A percentile compares a stretch with the other conserved stretches of the same genome.
These are phyloP conservation scores for Spodoptera litura DNA, from an alignment of 1,140 invertebrate genomes.

Conservation along the genomic window DNA sequence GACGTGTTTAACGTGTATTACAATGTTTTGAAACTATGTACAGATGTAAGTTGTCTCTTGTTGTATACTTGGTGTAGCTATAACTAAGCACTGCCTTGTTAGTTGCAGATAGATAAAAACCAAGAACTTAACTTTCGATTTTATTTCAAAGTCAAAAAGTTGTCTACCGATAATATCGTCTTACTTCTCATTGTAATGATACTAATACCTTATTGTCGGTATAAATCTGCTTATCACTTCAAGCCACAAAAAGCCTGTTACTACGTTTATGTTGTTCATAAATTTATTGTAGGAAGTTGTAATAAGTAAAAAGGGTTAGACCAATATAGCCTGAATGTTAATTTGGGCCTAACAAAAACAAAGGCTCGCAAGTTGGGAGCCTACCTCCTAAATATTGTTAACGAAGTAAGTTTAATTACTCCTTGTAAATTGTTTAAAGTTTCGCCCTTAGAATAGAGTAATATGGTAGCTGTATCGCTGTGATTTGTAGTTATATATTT, in stretches of 20 bases:
- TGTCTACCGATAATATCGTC: no score
- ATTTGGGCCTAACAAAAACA: slow-evolving; percentile 36
- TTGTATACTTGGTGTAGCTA: no score
- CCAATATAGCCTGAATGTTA: slow-evolving; percentile 16
- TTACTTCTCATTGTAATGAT: no score
- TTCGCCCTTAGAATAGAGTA: background rate
- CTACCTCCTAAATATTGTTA: slow-evolving; percentile 37
- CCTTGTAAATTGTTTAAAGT: slow-evolving; percentile 12
- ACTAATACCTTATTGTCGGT: no score
- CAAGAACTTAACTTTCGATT: no score
- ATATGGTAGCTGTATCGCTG: background rate
- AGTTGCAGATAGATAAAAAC: no score
- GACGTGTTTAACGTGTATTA: slow-evolving; percentile 17
- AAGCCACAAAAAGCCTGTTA: no score
- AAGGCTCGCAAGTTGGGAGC: slow-evolving; percentile 4
- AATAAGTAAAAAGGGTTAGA: background rate
- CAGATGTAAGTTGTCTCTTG: slow-evolving; percentile 3
- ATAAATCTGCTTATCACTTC: no score
- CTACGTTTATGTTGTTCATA: background rate
- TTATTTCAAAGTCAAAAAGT: no score
- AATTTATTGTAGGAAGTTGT: background rate
- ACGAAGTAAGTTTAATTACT: slow-evolving; percentile 32
- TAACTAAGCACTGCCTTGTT: no score
- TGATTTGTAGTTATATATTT: no score
- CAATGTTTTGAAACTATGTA: slow-evolving; percentile 5